Conservation (phyloP, 2,113 vertebrate species). For the Nettapus auritus region DNA sequence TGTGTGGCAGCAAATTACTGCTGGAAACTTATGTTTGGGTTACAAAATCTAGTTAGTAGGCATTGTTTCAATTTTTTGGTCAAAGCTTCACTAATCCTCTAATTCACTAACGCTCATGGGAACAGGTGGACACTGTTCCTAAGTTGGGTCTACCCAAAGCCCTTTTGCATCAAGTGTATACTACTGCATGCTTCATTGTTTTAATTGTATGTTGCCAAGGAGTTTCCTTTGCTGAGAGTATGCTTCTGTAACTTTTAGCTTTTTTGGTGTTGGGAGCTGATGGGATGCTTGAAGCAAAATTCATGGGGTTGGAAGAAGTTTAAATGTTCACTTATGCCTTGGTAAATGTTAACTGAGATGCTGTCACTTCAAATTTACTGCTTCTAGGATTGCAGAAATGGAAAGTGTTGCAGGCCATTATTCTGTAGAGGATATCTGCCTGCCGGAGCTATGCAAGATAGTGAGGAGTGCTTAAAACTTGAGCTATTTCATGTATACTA, state of each 20-base stretch:
- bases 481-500: not conserved
- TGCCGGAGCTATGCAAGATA: not conserved
- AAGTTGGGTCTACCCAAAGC: not conserved
- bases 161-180: not conserved
- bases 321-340: not conserved
- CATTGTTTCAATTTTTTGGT: not conserved
- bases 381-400: not conserved
- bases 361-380: not conserved
- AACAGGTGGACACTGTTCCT: fast-evolving
- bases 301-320: not conserved
- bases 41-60: not conserved
- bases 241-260: not conserved
- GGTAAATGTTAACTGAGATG: not conserved
- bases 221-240: not conserved
- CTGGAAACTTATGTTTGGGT: not conserved
- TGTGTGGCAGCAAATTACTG: not conserved
- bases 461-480: not conserved
- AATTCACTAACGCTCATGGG: fast-evolving
- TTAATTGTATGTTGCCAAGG: not conserved
- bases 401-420: not conserved
- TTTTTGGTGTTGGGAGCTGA: not conserved
- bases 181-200: not conserved
- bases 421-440: not conserved
- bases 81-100: not conserved
- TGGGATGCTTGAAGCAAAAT: not conserved